Conservation (phyloP, 2,113 vertebrate genomes). For the Pomatostomus ruficeps region DNA sequence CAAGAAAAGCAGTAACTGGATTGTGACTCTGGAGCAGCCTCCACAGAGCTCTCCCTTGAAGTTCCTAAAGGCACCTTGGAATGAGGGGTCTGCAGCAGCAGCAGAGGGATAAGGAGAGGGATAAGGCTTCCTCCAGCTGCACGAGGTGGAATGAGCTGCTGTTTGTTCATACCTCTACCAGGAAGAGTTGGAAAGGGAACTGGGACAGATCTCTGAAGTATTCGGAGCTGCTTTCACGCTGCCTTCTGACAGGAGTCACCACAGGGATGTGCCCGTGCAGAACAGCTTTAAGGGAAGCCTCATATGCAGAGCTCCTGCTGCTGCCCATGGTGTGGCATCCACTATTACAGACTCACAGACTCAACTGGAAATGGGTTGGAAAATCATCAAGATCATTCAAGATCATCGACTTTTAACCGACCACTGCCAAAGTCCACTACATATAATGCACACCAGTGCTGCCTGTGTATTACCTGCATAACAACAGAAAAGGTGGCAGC, state of each 20-base stretch:
- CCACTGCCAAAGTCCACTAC: background rate
- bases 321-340: background rate
- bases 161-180: background rate
- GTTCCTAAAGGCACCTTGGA: background rate
- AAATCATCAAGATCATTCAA: background rate
- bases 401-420: background rate
- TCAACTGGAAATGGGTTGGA: background rate
- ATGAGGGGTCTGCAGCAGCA: background rate
- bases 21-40: background rate
- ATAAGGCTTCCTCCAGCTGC: background rate
- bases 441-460: background rate
- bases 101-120: background rate
- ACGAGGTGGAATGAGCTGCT: background rate
- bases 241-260: background rate
- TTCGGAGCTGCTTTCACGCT: rapidly evolving
- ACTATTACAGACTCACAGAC: rapidly evolving
- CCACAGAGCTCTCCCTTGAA: background rate
- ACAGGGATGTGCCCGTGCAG: background rate
- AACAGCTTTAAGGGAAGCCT: background rate
- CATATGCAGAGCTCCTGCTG: background rate
- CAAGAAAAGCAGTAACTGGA: background rate
- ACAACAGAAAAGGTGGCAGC: background rate
- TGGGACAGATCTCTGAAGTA: background rate
- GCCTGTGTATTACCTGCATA: background rate
- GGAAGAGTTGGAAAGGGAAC: background rate